Evolutionary conservation across 2,113 vertebrate species (phyloP).

Genomic region (Ptilorrhoa leucosticta): DNA sequence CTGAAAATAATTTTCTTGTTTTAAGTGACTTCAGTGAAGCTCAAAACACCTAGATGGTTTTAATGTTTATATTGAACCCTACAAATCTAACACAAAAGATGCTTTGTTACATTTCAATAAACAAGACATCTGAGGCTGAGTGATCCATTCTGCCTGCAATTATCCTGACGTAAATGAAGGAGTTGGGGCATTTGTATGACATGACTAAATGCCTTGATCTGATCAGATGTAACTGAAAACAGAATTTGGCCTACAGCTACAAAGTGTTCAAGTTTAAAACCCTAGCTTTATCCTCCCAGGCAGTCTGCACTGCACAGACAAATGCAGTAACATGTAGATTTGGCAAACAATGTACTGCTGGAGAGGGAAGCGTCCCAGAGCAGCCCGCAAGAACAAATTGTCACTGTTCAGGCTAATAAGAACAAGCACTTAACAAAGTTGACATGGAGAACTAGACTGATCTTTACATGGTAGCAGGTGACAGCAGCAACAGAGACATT

Average conservation of each 20-base stretch:
- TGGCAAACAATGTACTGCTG: neutral
- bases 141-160: neutral
- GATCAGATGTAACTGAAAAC: neutral
- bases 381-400: neutral
- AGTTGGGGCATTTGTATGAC: neutral
- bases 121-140: neutral
- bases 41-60: neutral
- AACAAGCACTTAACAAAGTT: slow-evolving; percentile 54
- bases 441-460: slow-evolving; percentile 3
- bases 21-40: neutral
- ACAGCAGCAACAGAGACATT: slow-evolving; percentile 20
- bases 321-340: neutral
- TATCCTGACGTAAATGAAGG: neutral
- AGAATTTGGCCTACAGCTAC: slow-evolving; percentile 33
- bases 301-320: neutral
- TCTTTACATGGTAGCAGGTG: slow-evolving; percentile 43
- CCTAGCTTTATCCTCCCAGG: neutral
- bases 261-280: neutral
- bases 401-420: slow-evolving; percentile 53
- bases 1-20: neutral
- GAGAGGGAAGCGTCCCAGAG: slow-evolving; percentile 1
- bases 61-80: neutral
- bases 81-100: neutral
- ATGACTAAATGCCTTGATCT: slow-evolving; percentile 13
- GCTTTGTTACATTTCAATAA: neutral